Evolutionary conservation across 2,888 invertebrate species (phyloP).

Genomic region (Amphimallon solstitiale): DNA sequence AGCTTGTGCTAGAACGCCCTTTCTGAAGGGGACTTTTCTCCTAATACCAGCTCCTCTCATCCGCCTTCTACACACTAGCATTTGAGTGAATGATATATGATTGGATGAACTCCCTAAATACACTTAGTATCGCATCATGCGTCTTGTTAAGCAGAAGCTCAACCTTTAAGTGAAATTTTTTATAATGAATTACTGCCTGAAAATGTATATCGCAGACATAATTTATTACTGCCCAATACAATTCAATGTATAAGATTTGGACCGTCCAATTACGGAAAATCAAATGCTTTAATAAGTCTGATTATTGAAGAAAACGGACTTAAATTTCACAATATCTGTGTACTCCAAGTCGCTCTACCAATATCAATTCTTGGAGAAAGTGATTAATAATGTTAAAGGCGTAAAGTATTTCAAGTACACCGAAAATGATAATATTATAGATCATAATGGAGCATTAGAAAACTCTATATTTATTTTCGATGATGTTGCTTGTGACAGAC

Average conservation of each 20-base stretch:
- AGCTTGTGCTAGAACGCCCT: neutral
- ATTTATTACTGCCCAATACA: too few species aligned
- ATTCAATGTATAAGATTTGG: slow-evolving; percentile 55
- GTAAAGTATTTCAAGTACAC: slow-evolving; percentile 44
- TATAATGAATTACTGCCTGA: neutral
- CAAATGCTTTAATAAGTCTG: slow-evolving; percentile 54
- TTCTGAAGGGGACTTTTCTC: too few species aligned
- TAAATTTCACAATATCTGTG: slow-evolving; percentile 57
- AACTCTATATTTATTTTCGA: too few species aligned
- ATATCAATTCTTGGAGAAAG: slow-evolving; percentile 50
- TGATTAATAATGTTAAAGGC: too few species aligned
- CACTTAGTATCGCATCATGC: too few species aligned
- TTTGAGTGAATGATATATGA: too few species aligned
- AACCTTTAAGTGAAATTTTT: too few species aligned
- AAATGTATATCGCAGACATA: slow-evolving; percentile 38
- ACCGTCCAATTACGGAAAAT: slow-evolving; percentile 58
- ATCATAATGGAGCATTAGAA: slow-evolving; percentile 47
- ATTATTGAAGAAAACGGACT: too few species aligned
- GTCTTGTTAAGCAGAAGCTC: too few species aligned
- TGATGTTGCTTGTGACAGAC: too few species aligned
- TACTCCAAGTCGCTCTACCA: slow-evolving; percentile 53
- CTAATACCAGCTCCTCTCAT: too few species aligned
- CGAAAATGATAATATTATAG: slow-evolving; percentile 45
- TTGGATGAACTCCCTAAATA: too few species aligned
- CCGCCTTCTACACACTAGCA: neutral